Percentiles rank a stretch among this genome's conserved stretches.
Conservation (phyloP, 1,140 invertebrate genomes). For the Palaemon carinicauda region DNA sequence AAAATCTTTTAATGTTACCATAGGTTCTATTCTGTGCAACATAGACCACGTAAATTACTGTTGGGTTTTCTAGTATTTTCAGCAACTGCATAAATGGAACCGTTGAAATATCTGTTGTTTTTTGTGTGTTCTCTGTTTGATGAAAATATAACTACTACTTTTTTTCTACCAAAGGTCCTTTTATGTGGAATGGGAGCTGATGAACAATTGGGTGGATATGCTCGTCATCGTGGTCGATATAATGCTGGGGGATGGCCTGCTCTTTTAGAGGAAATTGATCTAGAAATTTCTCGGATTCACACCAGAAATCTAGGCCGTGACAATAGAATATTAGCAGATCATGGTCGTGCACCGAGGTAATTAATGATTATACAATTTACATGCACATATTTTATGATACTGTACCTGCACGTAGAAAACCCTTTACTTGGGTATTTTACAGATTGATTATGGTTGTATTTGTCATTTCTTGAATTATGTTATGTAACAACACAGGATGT, state of each 20-base stretch:
- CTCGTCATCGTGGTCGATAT: conserved; percentile 80
- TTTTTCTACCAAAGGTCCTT: conserved; percentile 72
- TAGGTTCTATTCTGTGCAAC: too few relatives aligned
- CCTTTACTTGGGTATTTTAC: too few relatives aligned
- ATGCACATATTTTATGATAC: too few relatives aligned
- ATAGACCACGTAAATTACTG: too few relatives aligned
- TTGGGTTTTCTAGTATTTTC: too few relatives aligned
- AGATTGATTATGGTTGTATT: too few relatives aligned
- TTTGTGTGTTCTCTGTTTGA: background rate
- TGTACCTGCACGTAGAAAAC: too few relatives aligned
- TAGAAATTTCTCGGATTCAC: conserved; percentile 86
- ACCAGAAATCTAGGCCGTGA: conserved; percentile 92
- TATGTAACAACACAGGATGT: too few relatives aligned
- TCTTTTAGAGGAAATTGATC: conserved; percentile 75
- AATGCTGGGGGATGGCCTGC: conserved; percentile 72
- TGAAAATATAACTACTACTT: background rate
- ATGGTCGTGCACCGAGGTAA: conserved; percentile 66
- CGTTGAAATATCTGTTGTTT: background rate
- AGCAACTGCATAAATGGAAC: too few relatives aligned
- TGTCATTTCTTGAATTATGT: too few relatives aligned
- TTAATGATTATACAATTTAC: too few relatives aligned
- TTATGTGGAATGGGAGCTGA: conserved; percentile 94
- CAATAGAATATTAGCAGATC: conserved; percentile 78
- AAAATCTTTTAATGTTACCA: too few relatives aligned
- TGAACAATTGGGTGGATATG: conserved; percentile 95